Percentiles rank a stretch among this genome's conserved stretches.
phyloP scores from a whole-genome alignment of 2,113 vertebrate genomes.

The Bubalus kerabau region DNA sequence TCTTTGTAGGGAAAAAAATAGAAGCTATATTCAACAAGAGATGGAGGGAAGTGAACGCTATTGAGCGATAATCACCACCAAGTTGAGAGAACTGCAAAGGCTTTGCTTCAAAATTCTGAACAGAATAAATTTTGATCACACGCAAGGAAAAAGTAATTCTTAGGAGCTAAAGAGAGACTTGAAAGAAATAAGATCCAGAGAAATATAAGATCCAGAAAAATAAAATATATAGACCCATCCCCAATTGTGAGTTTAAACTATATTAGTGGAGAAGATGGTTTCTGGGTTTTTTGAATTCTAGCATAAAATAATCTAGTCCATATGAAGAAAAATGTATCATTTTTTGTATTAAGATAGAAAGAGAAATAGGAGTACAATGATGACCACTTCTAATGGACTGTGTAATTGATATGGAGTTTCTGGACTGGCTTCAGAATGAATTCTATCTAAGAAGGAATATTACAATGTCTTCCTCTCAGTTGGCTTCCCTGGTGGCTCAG shows the following conservation, averaged over 20 bases:
- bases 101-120: constrained; percentile 65
- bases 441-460: neutral
- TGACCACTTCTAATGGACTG: neutral
- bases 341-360: neutral
- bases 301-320: neutral
- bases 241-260: neutral
- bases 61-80: constrained; percentile 24
- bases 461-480: neutral
- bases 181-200: constrained; percentile 45
- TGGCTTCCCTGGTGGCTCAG: neutral
- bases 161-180: constrained; percentile 54
- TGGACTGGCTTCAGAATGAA: neutral
- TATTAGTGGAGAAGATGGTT: neutral
- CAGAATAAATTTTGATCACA: constrained; percentile 75
- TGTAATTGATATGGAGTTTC: neutral
- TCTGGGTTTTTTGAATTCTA: constrained; percentile 16
- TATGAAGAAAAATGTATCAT: neutral
- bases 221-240: constrained; percentile 16
- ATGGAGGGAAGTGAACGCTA: constrained; percentile 9
- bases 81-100: constrained; percentile 59
- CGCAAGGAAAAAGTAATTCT: constrained; percentile 56
- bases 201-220: neutral
- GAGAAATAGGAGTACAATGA: neutral
- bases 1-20: constrained; percentile 70
- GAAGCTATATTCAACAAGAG: constrained; percentile 66